phyloP scores from a whole-genome alignment of 2,888 invertebrate genomes.

The Hedychridium roseum region DNA sequence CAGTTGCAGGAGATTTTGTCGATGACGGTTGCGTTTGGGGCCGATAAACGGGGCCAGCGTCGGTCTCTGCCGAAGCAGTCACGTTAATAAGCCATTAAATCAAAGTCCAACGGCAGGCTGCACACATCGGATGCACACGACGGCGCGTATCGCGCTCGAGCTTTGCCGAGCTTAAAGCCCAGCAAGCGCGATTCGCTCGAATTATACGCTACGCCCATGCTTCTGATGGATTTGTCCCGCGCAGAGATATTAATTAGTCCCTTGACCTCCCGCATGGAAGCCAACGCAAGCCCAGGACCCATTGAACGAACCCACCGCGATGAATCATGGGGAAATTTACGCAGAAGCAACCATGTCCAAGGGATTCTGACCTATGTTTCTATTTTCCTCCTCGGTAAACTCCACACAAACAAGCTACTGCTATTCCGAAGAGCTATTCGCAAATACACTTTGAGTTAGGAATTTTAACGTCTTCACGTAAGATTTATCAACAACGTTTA shows the following conservation, averaged over 20 bases:
- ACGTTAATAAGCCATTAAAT: conserved; percentile 55
- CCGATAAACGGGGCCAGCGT: background rate
- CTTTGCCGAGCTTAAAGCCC: conserved; percentile 14
- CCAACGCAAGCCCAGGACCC: background rate
- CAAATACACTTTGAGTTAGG: no score
- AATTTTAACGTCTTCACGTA: no score
- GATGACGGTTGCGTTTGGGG: no score
- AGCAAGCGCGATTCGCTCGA: conserved; percentile 19
- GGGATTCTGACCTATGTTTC: no score
- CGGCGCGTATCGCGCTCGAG: conserved; percentile 21
- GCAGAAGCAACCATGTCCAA: no score
- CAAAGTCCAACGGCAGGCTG: conserved; percentile 49
- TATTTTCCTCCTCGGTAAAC: no score
- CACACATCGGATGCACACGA: conserved; percentile 51
- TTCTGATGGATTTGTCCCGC: conserved; percentile 47
- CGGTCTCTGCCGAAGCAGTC: conserved; percentile 38
- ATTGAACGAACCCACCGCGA: background rate
- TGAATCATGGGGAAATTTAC: no score
- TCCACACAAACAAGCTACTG: no score
- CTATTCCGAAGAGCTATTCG: no score
- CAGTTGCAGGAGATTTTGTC: no score
- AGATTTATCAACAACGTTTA: no score
- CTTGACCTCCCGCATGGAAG: background rate
- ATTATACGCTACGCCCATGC: conserved; percentile 38
- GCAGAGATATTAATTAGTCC: conserved; percentile 41